A percentile compares a stretch with the other conserved stretches of the same genome.
Conservation (phyloP, 2,113 vertebrate genomes). For the Psittacula cyanocephala region DNA sequence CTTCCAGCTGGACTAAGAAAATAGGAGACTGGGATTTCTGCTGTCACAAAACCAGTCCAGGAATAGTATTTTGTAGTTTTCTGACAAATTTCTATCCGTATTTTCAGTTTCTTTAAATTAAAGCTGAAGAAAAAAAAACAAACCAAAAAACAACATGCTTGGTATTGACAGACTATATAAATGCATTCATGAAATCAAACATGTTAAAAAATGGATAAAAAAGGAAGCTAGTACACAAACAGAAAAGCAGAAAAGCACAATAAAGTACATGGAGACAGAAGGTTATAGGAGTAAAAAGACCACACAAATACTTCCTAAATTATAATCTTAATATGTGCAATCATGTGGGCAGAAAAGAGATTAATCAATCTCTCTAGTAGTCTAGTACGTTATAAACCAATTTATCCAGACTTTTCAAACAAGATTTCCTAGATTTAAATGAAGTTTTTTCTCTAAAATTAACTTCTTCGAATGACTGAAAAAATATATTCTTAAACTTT, state of each 20-base stretch:
- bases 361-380: background rate
- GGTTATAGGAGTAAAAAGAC: background rate
- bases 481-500: background rate
- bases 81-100: background rate
- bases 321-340: background rate
- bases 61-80: background rate
- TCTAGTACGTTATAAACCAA: background rate
- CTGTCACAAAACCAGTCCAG: background rate
- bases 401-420: background rate
- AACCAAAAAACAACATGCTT: background rate
- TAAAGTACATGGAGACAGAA: background rate
- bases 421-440: background rate
- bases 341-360: background rate
- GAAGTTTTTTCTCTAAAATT: background rate
- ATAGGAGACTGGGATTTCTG: background rate
- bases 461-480: background rate
- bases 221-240: background rate
- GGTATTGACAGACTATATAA: slow-evolving; percentile 20
- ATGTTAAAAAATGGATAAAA: slow-evolving; percentile 47
- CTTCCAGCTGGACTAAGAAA: background rate
- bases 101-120: slow-evolving; percentile 11
- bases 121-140: background rate
- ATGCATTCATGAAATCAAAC: slow-evolving; percentile 22
- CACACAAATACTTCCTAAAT: background rate
- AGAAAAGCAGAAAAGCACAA: background rate